Percentiles rank a stretch among this genome's conserved stretches.
These are phyloP conservation scores for Agelastica alni DNA, from an alignment of 2,888 invertebrate species.

Conservation along the genomic window DNA sequence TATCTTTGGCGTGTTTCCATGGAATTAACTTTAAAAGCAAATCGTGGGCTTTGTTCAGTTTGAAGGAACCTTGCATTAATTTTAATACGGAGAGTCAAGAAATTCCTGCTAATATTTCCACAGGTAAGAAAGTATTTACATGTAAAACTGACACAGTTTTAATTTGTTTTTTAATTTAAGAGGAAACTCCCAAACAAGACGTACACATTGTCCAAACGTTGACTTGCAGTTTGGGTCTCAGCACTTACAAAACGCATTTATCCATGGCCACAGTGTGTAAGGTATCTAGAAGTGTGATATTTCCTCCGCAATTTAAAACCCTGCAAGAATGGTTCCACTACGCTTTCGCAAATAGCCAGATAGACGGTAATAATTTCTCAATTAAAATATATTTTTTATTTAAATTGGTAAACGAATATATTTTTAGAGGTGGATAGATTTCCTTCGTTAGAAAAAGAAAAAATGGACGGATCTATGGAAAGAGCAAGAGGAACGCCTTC, in stretches of 20 bases:
- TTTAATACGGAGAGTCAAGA: constrained; percentile 94
- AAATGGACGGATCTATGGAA: constrained; percentile 63
- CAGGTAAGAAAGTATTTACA: constrained; percentile 56
- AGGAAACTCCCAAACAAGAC: constrained; percentile 59
- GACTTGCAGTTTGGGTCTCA: constrained; percentile 83
- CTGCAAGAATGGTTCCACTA: constrained; percentile 97
- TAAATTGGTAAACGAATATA: not conserved
- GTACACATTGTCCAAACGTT: constrained; percentile 89
- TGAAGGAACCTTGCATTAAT: constrained; percentile 89
- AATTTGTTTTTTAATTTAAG: constrained; percentile 32
- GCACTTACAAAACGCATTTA: constrained; percentile 71
- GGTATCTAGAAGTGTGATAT: constrained; percentile 87
- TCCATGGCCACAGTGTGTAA: constrained; percentile 95
- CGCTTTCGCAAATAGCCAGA: constrained; percentile 92
- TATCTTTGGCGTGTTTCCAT: constrained; percentile 95
- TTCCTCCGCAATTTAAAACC: constrained; percentile 94
- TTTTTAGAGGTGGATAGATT: constrained; percentile 83
- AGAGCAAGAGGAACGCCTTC: constrained; percentile 59
- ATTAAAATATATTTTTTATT: not conserved
- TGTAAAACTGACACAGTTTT: constrained; percentile 1
- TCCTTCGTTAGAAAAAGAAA: constrained; percentile 84
- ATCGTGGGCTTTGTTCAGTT: constrained; percentile 93
- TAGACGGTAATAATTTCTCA: constrained; percentile 72
- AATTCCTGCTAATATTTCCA: constrained; percentile 62
- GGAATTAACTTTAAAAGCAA: constrained; percentile 95